Base-by-base conservation (phyloP, 1,140 invertebrate genomes). In the Lethrus apterus region DNA sequence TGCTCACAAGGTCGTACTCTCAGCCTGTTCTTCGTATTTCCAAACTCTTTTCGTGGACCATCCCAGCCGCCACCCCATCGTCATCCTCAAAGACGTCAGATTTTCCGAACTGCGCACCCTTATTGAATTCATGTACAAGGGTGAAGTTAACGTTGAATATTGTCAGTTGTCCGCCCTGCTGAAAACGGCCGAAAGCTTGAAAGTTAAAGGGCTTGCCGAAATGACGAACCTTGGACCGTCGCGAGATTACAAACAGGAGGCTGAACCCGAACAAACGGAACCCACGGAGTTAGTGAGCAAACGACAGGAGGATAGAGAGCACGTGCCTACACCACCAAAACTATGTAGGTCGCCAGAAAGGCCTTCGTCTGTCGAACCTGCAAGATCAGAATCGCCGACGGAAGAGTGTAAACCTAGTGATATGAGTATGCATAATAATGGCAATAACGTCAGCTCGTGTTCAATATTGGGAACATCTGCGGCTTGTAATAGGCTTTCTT, bases 41-140 rank as follows among this genome's bases (percentile, higher is more conserved):
- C 87, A 89, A 69, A 83, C 84, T 59, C 77, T 92, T 55, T 89
- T 92, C 71, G 79, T 89, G 65, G 84, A 86, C 69, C 86, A 91
- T 68, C 89, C 89, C 51, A 87, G 84, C 64, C 82, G 86, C 54
- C 87, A 93, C 70, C 91, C 90, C 58, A 93, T 93, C 65, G 86
- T 93, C 65, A 92, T 93, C 64, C 78, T 93, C 51, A 90, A 92
- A 71, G 90, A 93, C 83, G 89, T 93, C 60, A 81, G 85, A 62
- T 89, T 89, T 71, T 74, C 81, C 58, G 89, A 93, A 71, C 78
- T 93, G 66, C 79, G 87, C 66, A 90, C 87, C 55, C 81, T 94
- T 63, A 83, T 93, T 65, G 87, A 93, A 76, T 93, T 93, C 79
- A 95, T 94, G 89, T 93, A 94, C 80, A 87, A 89, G 69, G 90